Evolutionary conservation across 2,797 vertebrate species (phyloP).

Genomic region (Austrolebias charrua): DNA sequence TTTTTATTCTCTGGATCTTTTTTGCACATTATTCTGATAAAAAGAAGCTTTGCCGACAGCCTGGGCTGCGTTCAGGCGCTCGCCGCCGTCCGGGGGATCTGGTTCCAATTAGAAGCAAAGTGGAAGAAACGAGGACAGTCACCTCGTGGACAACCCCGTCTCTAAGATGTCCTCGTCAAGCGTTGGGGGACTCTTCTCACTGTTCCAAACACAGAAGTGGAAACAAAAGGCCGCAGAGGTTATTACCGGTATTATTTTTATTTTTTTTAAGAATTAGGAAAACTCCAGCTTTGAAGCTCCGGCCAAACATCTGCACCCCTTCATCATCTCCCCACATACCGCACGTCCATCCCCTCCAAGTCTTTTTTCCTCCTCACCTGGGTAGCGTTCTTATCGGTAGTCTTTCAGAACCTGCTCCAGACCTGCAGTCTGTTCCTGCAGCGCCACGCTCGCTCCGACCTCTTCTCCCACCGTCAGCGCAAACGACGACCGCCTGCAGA

Average conservation of each 20-base stretch:
- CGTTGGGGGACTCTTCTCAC: too few relatives aligned
- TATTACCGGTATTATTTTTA: too few relatives aligned
- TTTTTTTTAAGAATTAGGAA: too few relatives aligned
- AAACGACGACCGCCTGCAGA: constrained; percentile 47
- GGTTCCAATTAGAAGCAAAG: constrained; percentile 43
- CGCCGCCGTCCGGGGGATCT: constrained; percentile 33
- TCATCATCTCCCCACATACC: constrained; percentile 11
- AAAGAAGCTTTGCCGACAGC: too few relatives aligned
- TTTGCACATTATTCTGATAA: constrained; percentile 36
- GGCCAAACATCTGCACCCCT: constrained; percentile 79
- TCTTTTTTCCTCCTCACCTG: constrained; percentile 15
- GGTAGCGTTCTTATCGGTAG: not conserved
- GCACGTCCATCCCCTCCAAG: not conserved
- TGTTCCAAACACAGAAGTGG: constrained; percentile 32
- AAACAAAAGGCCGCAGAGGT: constrained; percentile 39
- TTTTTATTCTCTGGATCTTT: constrained; percentile 30
- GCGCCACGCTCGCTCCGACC: constrained; percentile 47
- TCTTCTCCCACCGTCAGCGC: constrained; percentile 33
- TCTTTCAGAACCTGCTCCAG: constrained; percentile 14
- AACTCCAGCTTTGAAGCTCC: constrained; percentile 60
- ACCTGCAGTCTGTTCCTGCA: constrained; percentile 25
- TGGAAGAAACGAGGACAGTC: constrained; percentile 15
- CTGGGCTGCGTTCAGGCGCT: constrained; percentile 8
- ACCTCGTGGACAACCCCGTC: constrained; percentile 7
- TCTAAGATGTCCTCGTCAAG: not conserved